Evolutionary conservation across 2,888 invertebrate genomes (phyloP).

Genomic region (Bellardia bayeri): DNA sequence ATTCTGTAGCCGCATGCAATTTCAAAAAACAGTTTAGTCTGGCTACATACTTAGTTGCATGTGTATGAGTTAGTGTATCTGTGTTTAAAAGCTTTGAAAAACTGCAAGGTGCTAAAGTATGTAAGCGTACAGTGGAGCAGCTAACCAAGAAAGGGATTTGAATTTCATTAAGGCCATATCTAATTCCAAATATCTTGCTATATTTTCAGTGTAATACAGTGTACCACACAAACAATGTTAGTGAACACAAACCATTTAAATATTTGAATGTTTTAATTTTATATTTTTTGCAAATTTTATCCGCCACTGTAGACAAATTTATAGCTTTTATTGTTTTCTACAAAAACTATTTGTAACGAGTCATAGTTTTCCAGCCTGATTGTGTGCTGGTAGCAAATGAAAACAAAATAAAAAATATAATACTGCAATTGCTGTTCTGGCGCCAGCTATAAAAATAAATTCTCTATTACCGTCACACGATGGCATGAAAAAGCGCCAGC

Average conservation of each 20-base stretch:
- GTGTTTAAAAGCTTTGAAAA: background rate
- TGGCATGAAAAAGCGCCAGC: conserved; percentile 55
- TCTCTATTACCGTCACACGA: conserved; percentile 68
- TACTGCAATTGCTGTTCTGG: conserved; percentile 69
- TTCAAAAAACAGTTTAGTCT: conserved; percentile 29
- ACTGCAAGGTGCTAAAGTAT: conserved; percentile 17
- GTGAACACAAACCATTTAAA: too few species aligned
- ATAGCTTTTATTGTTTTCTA: conserved; percentile 4
- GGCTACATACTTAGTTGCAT: background rate
- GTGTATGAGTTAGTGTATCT: background rate
- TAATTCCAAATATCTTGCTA: too few species aligned
- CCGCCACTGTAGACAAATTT: conserved; percentile 37
- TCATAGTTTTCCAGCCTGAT: conserved; percentile 65
- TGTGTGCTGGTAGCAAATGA: conserved; percentile 33
- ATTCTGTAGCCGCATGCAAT: conserved; percentile 46
- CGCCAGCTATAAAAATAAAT: conserved; percentile 73
- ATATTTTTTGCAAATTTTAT: background rate
- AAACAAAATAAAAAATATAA: conserved; percentile 33
- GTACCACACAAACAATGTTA: too few species aligned
- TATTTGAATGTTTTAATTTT: too few species aligned
- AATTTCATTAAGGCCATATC: too few species aligned
- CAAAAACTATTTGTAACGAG: conserved; percentile 41
- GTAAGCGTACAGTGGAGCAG: background rate
- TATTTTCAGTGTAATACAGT: too few species aligned
- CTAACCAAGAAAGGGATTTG: background rate